A percentile compares a stretch with the other conserved stretches of the same genome.
Evolutionary conservation across 2,113 vertebrate genomes (phyloP).

Genomic region (Baryphthengus martii): DNA sequence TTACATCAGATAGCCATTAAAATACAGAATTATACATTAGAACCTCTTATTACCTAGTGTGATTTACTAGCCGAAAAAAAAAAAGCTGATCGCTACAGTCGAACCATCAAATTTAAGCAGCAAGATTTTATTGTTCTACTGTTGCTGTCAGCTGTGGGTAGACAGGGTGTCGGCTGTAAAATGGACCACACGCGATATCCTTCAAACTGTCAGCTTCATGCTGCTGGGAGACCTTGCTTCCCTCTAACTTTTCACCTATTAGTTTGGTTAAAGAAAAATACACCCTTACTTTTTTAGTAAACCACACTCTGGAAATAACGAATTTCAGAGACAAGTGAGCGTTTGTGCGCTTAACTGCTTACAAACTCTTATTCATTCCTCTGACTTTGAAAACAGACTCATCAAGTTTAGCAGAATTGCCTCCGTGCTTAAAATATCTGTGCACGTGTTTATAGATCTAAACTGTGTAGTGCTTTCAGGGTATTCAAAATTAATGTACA

Average conservation of each 20-base stretch:
- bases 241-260: neutral
- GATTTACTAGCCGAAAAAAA: neutral
- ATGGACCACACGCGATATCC: neutral
- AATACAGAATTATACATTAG: slow-evolving; percentile 18
- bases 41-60: neutral
- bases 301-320: neutral
- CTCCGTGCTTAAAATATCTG: neutral
- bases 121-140: neutral
- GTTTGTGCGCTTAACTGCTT: neutral
- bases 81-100: neutral
- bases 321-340: neutral
- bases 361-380: neutral
- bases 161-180: neutral
- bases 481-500: neutral
- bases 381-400: neutral
- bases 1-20: slow-evolving; percentile 18
- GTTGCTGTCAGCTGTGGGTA: neutral
- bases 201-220: neutral
- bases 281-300: neutral
- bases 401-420: neutral
- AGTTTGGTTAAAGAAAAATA: neutral
- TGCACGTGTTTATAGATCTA: neutral
- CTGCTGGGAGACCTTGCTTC: neutral
- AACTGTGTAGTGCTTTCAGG: neutral
- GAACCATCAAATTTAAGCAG: neutral